These are phyloP conservation scores for Tarsius wallacei DNA, from an alignment of 2,797 vertebrate species.

Conservation along the genomic window DNA sequence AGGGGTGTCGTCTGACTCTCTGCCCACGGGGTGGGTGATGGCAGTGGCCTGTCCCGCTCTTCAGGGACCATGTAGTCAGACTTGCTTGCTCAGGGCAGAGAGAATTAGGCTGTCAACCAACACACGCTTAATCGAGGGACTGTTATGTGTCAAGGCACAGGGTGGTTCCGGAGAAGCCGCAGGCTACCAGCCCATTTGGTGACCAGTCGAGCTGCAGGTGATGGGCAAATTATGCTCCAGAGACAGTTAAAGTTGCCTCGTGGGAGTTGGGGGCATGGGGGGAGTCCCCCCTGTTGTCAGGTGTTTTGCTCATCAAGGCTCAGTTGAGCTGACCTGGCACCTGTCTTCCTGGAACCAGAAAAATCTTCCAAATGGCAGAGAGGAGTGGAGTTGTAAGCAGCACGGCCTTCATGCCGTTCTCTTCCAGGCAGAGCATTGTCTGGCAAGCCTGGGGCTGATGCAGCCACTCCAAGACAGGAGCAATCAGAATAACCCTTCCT, in stretches of 20 bases:
- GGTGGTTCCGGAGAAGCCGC: not conserved
- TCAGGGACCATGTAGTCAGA: not conserved
- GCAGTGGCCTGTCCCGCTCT: not conserved
- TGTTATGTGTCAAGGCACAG: not conserved
- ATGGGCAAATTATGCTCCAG: not conserved
- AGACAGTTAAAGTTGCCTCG: not conserved
- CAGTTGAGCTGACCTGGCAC: not conserved
- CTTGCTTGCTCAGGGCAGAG: not conserved
- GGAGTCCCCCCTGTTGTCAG: not conserved
- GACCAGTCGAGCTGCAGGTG: not conserved
- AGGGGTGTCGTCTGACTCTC: not conserved
- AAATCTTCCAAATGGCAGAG: not conserved
- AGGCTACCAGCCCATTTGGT: not conserved
- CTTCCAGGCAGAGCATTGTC: not conserved
- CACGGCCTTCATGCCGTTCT: not conserved
- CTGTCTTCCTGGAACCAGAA: not conserved
- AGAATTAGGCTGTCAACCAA: not conserved
- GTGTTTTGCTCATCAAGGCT: not conserved
- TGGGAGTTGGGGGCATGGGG: not conserved
- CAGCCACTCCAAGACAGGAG: not conserved
- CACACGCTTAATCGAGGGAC: not conserved
- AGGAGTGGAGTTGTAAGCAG: not conserved
- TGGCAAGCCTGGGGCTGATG: rapidly evolving
- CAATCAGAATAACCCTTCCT: not conserved
- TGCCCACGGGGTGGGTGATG: rapidly evolving